phyloP scores from a whole-genome alignment of 2,888 invertebrate species.

The Candidula unifasciata region DNA sequence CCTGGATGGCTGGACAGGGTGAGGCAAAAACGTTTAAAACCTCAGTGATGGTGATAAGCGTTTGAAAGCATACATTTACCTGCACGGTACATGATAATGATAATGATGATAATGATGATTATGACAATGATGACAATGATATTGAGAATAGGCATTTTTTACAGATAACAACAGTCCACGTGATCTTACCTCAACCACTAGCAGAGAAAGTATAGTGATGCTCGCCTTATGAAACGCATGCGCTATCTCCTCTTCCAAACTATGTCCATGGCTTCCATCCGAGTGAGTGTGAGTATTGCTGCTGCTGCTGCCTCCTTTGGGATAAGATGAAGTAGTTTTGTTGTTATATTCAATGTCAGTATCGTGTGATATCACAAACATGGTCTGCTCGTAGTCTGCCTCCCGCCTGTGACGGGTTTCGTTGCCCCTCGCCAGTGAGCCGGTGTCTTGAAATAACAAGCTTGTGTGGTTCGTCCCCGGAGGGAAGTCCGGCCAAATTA shows the following conservation, averaged over 20 bases:
- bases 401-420: constrained; percentile 30
- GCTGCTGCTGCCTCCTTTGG: constrained; percentile 2
- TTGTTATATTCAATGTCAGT: not conserved
- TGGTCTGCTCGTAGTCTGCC: not conserved
- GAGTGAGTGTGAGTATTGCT: not conserved
- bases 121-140: too few relatives aligned
- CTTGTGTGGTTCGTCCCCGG: not conserved
- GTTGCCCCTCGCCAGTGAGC: not conserved
- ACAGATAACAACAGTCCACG: not conserved
- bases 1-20: too few relatives aligned
- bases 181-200: constrained; percentile 66
- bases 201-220: constrained; percentile 65
- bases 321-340: not conserved
- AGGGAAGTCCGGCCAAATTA: not conserved
- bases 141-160: too few relatives aligned
- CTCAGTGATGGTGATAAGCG: too few relatives aligned
- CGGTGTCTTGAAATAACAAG: not conserved
- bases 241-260: constrained; percentile 66
- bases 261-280: constrained; percentile 42
- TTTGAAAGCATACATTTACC: too few relatives aligned
- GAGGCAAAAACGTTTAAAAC: too few relatives aligned
- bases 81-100: too few relatives aligned
- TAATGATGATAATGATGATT: too few relatives aligned
- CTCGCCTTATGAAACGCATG: constrained; percentile 71
- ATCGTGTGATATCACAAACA: not conserved